Conservation (phyloP, 1,140 invertebrate genomes). For the Drosophila eugracilis region DNA sequence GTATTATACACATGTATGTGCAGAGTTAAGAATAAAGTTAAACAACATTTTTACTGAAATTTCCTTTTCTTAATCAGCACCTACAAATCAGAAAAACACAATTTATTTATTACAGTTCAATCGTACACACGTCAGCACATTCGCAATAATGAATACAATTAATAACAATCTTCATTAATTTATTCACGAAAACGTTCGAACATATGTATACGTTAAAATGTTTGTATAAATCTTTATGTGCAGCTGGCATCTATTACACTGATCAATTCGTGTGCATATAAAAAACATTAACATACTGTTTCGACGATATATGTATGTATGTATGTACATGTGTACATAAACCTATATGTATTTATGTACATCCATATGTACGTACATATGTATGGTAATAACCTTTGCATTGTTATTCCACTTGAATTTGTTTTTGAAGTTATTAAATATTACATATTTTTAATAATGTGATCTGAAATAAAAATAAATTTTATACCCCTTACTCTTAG, state of each 20-base stretch:
- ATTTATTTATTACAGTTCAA: background rate
- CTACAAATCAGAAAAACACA: background rate
- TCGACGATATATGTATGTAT: background rate
- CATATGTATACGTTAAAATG: background rate
- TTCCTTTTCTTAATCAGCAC: background rate
- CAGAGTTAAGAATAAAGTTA: too few species aligned
- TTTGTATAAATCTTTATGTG: background rate
- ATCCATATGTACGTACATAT: background rate
- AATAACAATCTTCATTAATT: constrained; percentile 12
- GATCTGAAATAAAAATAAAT: too few species aligned
- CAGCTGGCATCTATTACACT: background rate
- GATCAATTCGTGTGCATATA: constrained; percentile 7
- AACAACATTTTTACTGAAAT: too few species aligned
- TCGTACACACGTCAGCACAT: constrained; percentile 1
- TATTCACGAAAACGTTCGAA: background rate
- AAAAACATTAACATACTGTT: too few species aligned
- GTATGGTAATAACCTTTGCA: too few species aligned
- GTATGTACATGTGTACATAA: background rate
- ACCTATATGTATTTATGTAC: background rate
- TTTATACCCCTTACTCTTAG: too few species aligned
- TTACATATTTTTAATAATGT: too few species aligned
- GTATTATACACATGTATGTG: background rate
- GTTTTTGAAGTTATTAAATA: too few species aligned
- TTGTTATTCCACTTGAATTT: too few species aligned
- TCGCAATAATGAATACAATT: constrained; percentile 2